Evolutionary conservation across 2,113 vertebrate genomes (phyloP).

Genomic region (Proterorhinus semilunaris): DNA sequence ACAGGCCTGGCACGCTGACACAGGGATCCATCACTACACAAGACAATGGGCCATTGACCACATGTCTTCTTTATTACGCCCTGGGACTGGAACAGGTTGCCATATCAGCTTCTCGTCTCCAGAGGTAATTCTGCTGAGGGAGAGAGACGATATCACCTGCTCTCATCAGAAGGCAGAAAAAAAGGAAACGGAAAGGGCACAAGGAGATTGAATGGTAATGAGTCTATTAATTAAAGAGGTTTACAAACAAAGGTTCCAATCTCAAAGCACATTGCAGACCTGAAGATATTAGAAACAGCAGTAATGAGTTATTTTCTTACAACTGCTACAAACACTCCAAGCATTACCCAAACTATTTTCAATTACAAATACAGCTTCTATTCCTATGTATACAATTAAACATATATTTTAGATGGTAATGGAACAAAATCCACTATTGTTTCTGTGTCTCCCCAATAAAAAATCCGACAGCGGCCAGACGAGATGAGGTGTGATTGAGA

Average conservation of each 20-base stretch:
- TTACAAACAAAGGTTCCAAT: constrained; percentile 47
- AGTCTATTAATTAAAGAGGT: constrained; percentile 82
- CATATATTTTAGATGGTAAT: no score
- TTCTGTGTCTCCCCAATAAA: constrained; percentile 11
- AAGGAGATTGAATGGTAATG: constrained; percentile 79
- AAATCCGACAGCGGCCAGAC: constrained; percentile 34
- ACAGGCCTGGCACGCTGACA: neutral
- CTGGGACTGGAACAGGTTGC: constrained; percentile 50
- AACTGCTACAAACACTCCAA: no score
- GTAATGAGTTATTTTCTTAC: no score
- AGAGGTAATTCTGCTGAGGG: constrained; percentile 62
- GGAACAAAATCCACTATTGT: constrained; percentile 6
- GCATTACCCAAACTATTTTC: no score
- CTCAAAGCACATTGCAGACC: constrained; percentile 12
- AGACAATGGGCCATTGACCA: constrained; percentile 6
- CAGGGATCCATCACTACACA: neutral
- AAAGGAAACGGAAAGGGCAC: constrained; percentile 56
- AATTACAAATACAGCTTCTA: no score
- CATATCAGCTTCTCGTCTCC: constrained; percentile 59
- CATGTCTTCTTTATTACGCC: constrained; percentile 15
- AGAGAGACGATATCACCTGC: constrained; percentile 66
- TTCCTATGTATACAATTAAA: no score
- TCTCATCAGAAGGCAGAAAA: constrained; percentile 53
- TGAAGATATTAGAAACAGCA: neutral
- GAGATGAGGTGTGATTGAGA: constrained; percentile 34